Percentiles rank a stretch among this genome's conserved stretches.
Evolutionary conservation across 1,140 invertebrate genomes (phyloP).

Genomic region (Drosophila pachea): DNA sequence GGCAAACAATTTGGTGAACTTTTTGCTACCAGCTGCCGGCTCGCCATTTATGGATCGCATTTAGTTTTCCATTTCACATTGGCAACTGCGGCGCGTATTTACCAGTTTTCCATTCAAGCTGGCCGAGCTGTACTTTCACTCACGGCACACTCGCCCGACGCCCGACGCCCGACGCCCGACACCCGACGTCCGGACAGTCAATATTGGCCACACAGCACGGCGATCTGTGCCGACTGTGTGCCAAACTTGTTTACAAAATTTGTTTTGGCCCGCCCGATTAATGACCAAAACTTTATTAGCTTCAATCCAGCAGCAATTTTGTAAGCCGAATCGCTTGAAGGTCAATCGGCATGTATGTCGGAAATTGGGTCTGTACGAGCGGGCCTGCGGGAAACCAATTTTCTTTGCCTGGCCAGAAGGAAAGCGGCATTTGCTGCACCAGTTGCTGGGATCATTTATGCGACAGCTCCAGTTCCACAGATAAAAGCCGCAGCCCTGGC

Average conservation of each 20-base stretch:
- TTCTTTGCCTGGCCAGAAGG: neutral
- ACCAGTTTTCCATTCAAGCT: constrained; percentile 45
- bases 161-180: too few species aligned
- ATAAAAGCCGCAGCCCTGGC: too few species aligned
- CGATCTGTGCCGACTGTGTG: constrained; percentile 1
- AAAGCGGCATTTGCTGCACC: constrained; percentile 6
- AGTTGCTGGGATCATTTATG: too few species aligned
- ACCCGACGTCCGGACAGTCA: constrained; percentile 40
- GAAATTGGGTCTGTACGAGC: constrained; percentile 53
- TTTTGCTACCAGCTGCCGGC: constrained; percentile 48
- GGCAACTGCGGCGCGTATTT: constrained; percentile 33
- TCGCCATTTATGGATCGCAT: constrained; percentile 62
- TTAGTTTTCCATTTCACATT: constrained; percentile 72
- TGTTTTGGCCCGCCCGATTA: constrained; percentile 46
- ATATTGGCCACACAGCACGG: constrained; percentile 51
- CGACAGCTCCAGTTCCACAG: too few species aligned
- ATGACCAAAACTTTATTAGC: constrained; percentile 73
- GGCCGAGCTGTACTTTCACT: constrained; percentile 63
- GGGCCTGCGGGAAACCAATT: neutral
- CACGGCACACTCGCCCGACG: constrained; percentile 57
- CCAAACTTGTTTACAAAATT: constrained; percentile 53
- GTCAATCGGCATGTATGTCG: constrained; percentile 54
- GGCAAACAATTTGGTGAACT: constrained; percentile 64
- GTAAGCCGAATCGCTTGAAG: constrained; percentile 58
- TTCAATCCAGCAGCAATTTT: constrained; percentile 28